These are phyloP conservation scores for Aldrovandia affinis DNA, from an alignment of 2,797 vertebrate species.

Conservation along the genomic window DNA sequence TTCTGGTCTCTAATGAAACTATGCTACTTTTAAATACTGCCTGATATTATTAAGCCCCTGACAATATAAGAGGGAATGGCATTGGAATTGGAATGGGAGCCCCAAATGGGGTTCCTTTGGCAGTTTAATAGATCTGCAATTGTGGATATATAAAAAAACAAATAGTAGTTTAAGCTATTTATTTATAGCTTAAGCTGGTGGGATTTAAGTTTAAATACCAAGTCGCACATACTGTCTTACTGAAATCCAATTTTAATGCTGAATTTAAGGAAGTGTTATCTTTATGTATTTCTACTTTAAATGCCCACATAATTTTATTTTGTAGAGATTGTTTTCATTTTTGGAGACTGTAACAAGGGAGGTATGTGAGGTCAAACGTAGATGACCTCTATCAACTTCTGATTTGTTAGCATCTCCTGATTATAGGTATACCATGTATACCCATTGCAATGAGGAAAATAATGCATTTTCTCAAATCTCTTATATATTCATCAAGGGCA, in stretches of 20 bases:
- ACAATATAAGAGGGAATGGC: conserved; percentile 9
- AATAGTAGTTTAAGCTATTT: neutral
- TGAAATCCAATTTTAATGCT: neutral
- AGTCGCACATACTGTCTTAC: neutral
- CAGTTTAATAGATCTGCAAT: neutral
- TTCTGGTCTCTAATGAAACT: conserved; percentile 30
- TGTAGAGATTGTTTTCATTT: too few species aligned
- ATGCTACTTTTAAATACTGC: neutral
- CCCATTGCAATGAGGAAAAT: too few species aligned
- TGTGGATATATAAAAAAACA: neutral
- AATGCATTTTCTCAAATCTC: too few species aligned
- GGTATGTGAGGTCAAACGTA: neutral
- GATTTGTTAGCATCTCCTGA: too few species aligned
- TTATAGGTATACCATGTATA: too few species aligned
- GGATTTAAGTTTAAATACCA: neutral
- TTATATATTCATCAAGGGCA: too few species aligned
- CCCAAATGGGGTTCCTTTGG: conserved; percentile 17
- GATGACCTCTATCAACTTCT: too few species aligned
- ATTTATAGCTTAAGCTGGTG: neutral
- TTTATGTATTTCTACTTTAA: neutral
- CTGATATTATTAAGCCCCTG: neutral
- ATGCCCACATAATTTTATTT: too few species aligned
- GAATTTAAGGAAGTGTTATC: neutral
- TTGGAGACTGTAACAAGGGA: neutral
- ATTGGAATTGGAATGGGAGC: neutral